Percentiles rank a stretch among this genome's conserved stretches.
These are phyloP conservation scores for Capromys pilorides DNA, from an alignment of 2,797 vertebrate species.

Conservation along the genomic window DNA sequence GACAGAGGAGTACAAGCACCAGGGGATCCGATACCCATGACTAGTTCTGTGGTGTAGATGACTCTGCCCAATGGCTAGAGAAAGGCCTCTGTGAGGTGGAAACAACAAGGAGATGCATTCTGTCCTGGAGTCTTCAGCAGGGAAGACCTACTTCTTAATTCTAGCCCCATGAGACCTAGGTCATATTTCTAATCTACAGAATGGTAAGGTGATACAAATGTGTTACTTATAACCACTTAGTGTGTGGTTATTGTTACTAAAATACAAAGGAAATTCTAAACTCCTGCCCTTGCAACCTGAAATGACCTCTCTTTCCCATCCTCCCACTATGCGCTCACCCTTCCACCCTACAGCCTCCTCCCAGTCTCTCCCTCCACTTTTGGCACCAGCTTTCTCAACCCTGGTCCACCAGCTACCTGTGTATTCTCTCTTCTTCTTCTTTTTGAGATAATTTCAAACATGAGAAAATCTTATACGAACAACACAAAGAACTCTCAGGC, in stretches of 20 bases:
- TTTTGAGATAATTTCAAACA: conserved; percentile 19
- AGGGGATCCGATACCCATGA: rapidly evolving
- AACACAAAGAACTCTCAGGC: not conserved
- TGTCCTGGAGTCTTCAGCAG: not conserved
- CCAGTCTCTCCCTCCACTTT: rapidly evolving
- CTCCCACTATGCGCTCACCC: not conserved
- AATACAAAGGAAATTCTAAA: not conserved
- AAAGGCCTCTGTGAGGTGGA: not conserved
- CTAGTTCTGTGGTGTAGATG: not conserved
- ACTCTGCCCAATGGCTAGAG: not conserved
- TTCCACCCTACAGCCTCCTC: not conserved
- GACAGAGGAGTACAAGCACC: not conserved
- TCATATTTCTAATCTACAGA: not conserved
- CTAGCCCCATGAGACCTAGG: not conserved
- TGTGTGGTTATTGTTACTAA: not conserved
- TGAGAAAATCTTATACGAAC: not conserved
- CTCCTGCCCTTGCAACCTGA: not conserved
- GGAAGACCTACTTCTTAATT: not conserved
- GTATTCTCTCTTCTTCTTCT: not conserved
- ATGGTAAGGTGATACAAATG: not conserved
- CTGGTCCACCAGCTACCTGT: not conserved
- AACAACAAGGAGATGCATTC: not conserved
- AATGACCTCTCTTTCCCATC: not conserved
- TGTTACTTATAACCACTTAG: not conserved
- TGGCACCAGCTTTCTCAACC: too few relatives aligned